Evolutionary conservation across 2,888 invertebrate species (phyloP).

Genomic region (Amblyteles armatorius): DNA sequence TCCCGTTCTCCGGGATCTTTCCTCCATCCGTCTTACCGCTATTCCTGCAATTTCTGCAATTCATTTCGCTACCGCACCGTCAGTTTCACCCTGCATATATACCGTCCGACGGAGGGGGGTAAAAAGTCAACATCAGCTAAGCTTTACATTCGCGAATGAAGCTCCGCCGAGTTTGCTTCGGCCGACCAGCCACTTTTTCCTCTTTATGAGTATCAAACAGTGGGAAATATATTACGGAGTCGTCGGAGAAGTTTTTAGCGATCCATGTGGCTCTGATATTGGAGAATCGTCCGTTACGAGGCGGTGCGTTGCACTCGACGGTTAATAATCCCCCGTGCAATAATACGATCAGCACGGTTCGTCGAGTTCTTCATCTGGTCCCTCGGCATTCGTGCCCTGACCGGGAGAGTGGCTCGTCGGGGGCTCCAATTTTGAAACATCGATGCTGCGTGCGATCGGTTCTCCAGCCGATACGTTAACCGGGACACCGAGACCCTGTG

Average conservation of each 20-base stretch:
- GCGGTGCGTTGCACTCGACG: neutral
- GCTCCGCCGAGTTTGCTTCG: neutral
- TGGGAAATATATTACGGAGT: neutral
- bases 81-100: neutral
- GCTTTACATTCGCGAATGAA: slow-evolving; percentile 3
- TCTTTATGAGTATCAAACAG: neutral
- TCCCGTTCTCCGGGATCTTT: slow-evolving; percentile 20
- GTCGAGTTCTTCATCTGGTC: slow-evolving; percentile 17
- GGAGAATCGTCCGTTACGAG: neutral
- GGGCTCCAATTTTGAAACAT: slow-evolving; percentile 36
- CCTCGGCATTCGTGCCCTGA: slow-evolving; percentile 15
- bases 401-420: slow-evolving; percentile 8
- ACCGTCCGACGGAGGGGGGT: neutral
- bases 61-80: slow-evolving; percentile 32
- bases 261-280: neutral
- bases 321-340: neutral
- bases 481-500: neutral
- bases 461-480: neutral
- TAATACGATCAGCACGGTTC: slow-evolving; percentile 2
- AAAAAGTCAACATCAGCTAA: slow-evolving; percentile 25
- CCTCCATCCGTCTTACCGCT: slow-evolving; percentile 34
- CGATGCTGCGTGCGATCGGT: slow-evolving; percentile 42
- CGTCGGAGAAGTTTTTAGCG: neutral
- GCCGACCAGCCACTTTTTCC: neutral
- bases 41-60: slow-evolving; percentile 32